Base-by-base conservation (phyloP, 2,888 invertebrate species). In the Xylocampa areola region DNA sequence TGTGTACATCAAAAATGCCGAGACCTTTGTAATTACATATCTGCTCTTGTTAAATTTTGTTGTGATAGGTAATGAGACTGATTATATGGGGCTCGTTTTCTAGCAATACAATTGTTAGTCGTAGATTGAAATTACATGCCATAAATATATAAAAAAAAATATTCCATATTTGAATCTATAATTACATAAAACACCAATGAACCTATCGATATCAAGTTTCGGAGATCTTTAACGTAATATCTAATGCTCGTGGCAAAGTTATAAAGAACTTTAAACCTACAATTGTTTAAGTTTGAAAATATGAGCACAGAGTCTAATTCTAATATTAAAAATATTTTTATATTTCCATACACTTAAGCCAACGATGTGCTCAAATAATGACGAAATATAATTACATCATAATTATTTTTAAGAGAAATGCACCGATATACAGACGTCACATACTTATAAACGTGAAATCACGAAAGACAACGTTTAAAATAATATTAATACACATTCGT, bases 161-260 rank as follows among this genome's bases (percentile, higher is more conserved):
- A 32, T 36, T 6, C 19, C 37, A 14, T 35, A 33, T 47, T 16
- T 23, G 19, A 43, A 14, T 32, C 6, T 54, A 47, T 27, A 40
- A n/a, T 8, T 37, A 49, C 33, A 49, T 8, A 43, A 39, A 43
- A 71, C 33, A 61, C 43, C 37, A 44, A 40, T 35, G 30, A 44
- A 52, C 35, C 52, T 45, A 51, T 40, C 10, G 2, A 45, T 36
- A 49, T 41, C 25, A 25, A 45, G 33, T 51, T 43, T 45, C 14
- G 29, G 64, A 68, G 64, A 70, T 73, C 73, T 64, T 35, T 52
- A 29, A 45, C 11, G 35, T 54, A 51, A 54, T 63, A 59, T 54
- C 21, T 1, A 32, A 40, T 16, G 10, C 39, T 43, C 35, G 53
- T 35, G 13, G 53, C 30, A 43, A 52, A 45, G 43, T 17, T 58